Base-by-base conservation (phyloP, 2,113 vertebrate genomes). In the Lophura nycthemera region DNA sequence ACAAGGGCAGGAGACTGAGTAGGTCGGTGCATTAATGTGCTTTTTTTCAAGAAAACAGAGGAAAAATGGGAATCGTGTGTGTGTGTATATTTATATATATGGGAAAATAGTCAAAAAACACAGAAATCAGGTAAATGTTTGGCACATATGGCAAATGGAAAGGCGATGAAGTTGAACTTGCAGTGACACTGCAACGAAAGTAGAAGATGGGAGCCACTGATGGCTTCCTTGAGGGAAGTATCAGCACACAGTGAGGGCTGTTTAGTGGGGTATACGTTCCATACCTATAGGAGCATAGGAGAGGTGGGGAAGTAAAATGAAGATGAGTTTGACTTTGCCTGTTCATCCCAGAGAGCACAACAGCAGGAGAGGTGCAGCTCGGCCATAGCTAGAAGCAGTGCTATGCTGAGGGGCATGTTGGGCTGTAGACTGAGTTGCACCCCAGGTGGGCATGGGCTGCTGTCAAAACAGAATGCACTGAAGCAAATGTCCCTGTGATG, bases 1-100 rank as follows among this genome's bases (percentile, higher is more conserved):
- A 93, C 88, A 89, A 94, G 70, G 83, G 13, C 70, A 75, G 70
- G 43, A 72, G n/a, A 34, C n/a, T 88, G 47, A 36, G 25, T 79
- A 88, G 27, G 21, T 0, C 72, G 45, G 43, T 76, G 74, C 82
- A 76, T 45, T 79, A 90, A 85, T 77, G 56, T 65, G 29, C 22
- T 61, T 78, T 94, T 94, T 52, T 50, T 91, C 48, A 91, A 56
- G 52, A 60, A 7, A 88, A 57, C 29, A 82, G 66, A 89, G 56
- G 48, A 82, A 36, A 56, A 86, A 82, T 79, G 5, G 20, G 32
- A 93, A 45, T n/a, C 71, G 64, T 13, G 40, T 38, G 38, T 36
- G 36, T 36, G 43, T n/a, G n/a, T n/a, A n/a, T n/a, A n/a, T n/a
- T n/a, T n/a, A 36, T 56, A 27, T 43, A 78, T 63, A 47, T 60